These are phyloP conservation scores for Volucella zonaria DNA, from an alignment of 2,888 invertebrate genomes.

Conservation along the genomic window DNA sequence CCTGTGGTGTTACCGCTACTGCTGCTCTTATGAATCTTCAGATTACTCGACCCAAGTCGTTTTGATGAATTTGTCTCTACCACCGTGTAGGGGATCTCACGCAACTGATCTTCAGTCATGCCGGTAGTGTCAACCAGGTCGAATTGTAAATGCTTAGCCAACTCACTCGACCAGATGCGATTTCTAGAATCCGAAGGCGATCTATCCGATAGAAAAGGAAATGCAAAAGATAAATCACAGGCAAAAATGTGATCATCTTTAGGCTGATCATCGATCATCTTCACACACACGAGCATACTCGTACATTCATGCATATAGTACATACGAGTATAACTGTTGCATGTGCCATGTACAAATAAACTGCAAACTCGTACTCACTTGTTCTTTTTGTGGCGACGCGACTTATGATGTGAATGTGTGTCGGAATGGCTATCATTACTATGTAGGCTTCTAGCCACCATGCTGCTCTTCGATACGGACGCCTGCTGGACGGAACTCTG, in stretches of 20 bases:
- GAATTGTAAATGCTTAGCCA: slow-evolving; percentile 94
- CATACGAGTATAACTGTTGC: no score
- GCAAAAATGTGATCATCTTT: slow-evolving; percentile 66
- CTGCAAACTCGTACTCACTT: slow-evolving; percentile 81
- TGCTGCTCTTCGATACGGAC: slow-evolving; percentile 86
- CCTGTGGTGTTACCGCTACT: slow-evolving; percentile 81
- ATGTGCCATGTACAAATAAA: slow-evolving; percentile 1
- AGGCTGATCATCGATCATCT: slow-evolving; percentile 49
- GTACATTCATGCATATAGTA: no score
- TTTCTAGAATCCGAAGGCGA: slow-evolving; percentile 88
- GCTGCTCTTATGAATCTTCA: slow-evolving; percentile 82
- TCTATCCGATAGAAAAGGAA: slow-evolving; percentile 78
- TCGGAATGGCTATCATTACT: slow-evolving; percentile 85
- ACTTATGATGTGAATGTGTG: slow-evolving; percentile 83
- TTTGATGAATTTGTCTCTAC: slow-evolving; percentile 86
- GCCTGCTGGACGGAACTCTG: slow-evolving; percentile 87
- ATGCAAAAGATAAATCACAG: slow-evolving; percentile 8
- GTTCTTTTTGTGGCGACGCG: slow-evolving; percentile 84
- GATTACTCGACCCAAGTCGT: slow-evolving; percentile 79
- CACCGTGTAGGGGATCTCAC: slow-evolving; percentile 94
- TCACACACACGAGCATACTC: background rate
- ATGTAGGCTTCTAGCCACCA: slow-evolving; percentile 82
- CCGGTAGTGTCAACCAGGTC: slow-evolving; percentile 94
- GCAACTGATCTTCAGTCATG: slow-evolving; percentile 93
- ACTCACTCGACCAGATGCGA: slow-evolving; percentile 89